These are phyloP conservation scores for Papilio gigon DNA, from an alignment of 2,888 invertebrate species.

Conservation along the genomic window DNA sequence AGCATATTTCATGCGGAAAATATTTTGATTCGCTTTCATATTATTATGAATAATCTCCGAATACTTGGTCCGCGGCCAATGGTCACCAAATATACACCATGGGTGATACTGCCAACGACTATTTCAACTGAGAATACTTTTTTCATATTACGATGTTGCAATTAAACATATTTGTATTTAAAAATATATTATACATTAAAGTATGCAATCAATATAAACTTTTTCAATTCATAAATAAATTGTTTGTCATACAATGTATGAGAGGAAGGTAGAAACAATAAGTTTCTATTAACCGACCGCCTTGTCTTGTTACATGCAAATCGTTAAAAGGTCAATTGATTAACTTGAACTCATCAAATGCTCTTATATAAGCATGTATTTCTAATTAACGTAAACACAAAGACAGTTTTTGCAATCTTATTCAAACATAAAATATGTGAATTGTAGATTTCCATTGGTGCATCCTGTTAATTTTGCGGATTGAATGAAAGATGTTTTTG, in stretches of 20 bases:
- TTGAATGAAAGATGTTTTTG: no score
- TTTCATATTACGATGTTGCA: slow-evolving; percentile 6
- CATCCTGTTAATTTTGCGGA: no score
- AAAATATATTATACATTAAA: neutral
- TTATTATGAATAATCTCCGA: slow-evolving; percentile 46
- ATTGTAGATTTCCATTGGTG: no score
- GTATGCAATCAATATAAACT: neutral
- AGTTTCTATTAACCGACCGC: neutral
- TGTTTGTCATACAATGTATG: neutral
- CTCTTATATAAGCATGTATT: neutral
- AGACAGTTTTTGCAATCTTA: no score
- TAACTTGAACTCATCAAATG: slow-evolving; percentile 5
- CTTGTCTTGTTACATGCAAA: slow-evolving; percentile 25
- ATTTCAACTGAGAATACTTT: slow-evolving; percentile 14
- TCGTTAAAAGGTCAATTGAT: slow-evolving; percentile 25
- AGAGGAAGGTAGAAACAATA: slow-evolving; percentile 1
- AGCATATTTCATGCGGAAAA: slow-evolving; percentile 52
- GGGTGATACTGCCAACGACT: slow-evolving; percentile 41
- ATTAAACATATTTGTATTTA: neutral
- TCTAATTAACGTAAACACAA: no score
- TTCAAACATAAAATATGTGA: no score
- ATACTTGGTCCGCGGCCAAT: slow-evolving; percentile 61
- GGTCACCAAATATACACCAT: slow-evolving; percentile 50
- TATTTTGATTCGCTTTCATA: slow-evolving; percentile 57
- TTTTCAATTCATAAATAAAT: neutral